Base-by-base conservation (phyloP, 1,140 invertebrate genomes). In the Diuraphis noxia region DNA sequence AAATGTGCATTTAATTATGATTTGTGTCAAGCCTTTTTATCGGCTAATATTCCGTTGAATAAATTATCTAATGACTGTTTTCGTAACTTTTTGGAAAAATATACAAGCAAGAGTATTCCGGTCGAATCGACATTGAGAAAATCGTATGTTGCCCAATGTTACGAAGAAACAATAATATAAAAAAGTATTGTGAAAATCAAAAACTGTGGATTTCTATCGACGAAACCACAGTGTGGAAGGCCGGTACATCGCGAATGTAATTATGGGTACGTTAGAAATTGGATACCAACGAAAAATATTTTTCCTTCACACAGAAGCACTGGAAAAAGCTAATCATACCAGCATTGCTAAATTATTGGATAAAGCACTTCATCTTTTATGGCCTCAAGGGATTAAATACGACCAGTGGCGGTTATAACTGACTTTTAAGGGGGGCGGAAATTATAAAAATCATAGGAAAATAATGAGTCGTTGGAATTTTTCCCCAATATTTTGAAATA, bases 61-160 rank as follows among this genome's bases (percentile, higher is more conserved):
- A 85, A 85, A 85, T n/a, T 85, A 19, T 85, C n/a, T 10, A 46
- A 49, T 8, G 13, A 43, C 10, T n/a, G 21, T 46, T 85, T 85
- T 85, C 30, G 84, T n/a, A 34, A 34, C 21, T 85, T 85, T 85
- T 49, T 85, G 96, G 96, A 86, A 97, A 98, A 96, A 97, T 98
- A 91, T 96, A 98, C 72, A 40, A 84, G 36, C 25, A 84, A 84
- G 25, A 38, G 9, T 40, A 84, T 84, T 84, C 36, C 81, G 9
- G 81, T 40, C 56, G 36, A 84, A 84, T 84, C 40, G 25, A 41
- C 34, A 38, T 41, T 84, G 23, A 84, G 81, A 84, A 84, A 38
- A 84, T 38, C 30, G 40, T 84, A 84, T 38, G 81, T 84, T 41
- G 34, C 36, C 23, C 36, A 84, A 40, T 40, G 36, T n/a, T 84